Evolutionary conservation across 2,888 invertebrate species (phyloP), one percentile per base, ranked within the genome.

Genomic region (Aphrophora alni): DNA sequence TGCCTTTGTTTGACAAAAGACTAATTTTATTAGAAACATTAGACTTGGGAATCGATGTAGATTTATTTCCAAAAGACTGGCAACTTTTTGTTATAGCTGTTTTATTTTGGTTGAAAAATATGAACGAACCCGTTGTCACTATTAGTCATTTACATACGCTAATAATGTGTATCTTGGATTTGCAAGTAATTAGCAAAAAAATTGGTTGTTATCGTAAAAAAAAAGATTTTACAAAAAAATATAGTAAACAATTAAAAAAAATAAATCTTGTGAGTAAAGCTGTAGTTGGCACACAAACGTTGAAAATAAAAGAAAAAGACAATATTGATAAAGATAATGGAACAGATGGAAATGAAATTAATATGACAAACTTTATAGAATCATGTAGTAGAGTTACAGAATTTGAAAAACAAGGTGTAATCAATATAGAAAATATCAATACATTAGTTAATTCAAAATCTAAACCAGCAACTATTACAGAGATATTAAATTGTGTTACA

Each of bases 181-280:
- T 93, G 75, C 90, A 91, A 82, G 89, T 91, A 28, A 87, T 93
- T 78, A 92, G 93, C 87, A 87, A 88, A 70, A 90, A 90, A 87
- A 90, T 91, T 73, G 92, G 93, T 0, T 90, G 88, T 59, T 89
- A 89, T 81, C 88, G 93, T 83, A 90, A 90, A 0, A 87, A 89
- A 79, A 85, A 87, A 7, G 87, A 88, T 83, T 91, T 92, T 83
- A 87, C 89, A 72, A 89, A 88, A 68, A 90, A 89, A 84, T 89
- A 89, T 85, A 86, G 88, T 3, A 24, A 73, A 38, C 73, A 38
- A 26, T 24, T 82, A 17, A 87, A 87, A 77, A 88, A 88, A 85
- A 85, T 90, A 33, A 33, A 33, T 8, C 33, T 33, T 33, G 5
- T 8, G 5, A 33, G 33, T 33, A n/a, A n/a, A n/a, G n/a, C n/a